Evolutionary conservation across 2,797 vertebrate genomes (phyloP), one percentile per base, ranked within the genome.

Genomic region (Discoglossus pictus): DNA sequence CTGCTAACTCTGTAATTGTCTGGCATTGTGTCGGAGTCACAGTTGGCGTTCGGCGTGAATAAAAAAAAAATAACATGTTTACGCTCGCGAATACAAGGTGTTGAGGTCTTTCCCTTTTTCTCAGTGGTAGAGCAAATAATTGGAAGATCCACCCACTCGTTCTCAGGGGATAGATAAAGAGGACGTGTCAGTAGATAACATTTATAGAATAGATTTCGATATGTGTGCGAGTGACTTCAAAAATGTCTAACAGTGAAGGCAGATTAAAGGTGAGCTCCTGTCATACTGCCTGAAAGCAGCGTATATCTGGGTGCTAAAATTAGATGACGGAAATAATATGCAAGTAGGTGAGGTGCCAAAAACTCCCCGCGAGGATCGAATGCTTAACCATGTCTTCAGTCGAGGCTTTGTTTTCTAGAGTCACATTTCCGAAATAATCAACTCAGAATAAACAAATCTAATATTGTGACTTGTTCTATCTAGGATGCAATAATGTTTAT

Each of bases 81-180:
- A 56, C 24, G 18, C 39, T 56, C 35, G 13, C 7, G 7, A n/a
- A 50, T 43, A 42, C 43, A 56, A 36, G 25, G 48, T 40, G 6
- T 10, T 1, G 7, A 15, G n/a, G 36, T 27, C 21, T 61, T 27
- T 25, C 18, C 47, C 31, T 7, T 5, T 13, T 34, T 34, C 44
- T 34, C 52, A 16, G 59, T 48, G 61, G 35, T 27, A 48, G 18
- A 44, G 52, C 54, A 63, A 63, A 56, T 70, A 70, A 70, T 70
- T 70, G 60, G 51, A 31, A 31, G 27, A 48, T 7, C 34, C 20
- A 42, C 35, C 52, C 25, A 35, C 68, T 42, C 39, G 13, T 18
- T 52, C 25, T 52, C 60, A 17, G 52, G 68, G 44, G 35, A 63
- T 35, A 40, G 9, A 42, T 9, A 54, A 27, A 24, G 38, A 40